A percentile compares a stretch with the other conserved stretches of the same genome.
Conservation (phyloP, 2,888 invertebrate species). For the Melolontha melolontha region DNA sequence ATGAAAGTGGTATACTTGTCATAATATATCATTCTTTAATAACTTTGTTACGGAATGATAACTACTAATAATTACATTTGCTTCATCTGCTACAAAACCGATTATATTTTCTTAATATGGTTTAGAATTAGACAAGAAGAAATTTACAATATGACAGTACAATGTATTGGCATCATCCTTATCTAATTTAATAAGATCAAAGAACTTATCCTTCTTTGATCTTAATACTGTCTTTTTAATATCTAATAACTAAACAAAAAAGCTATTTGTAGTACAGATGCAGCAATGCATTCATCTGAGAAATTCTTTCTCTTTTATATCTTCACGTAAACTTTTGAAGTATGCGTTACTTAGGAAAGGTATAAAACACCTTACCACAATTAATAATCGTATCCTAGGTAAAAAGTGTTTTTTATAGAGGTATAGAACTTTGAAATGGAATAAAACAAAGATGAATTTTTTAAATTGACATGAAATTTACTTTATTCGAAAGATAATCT, state of each 20-base stretch:
- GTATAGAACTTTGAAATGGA: too few relatives aligned
- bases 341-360: too few relatives aligned
- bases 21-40: conserved; percentile 60
- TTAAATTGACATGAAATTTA: too few relatives aligned
- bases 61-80: conserved; percentile 55
- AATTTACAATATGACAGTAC: conserved; percentile 1
- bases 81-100: conserved; percentile 55
- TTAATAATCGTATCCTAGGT: too few relatives aligned
- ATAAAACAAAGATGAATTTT: too few relatives aligned
- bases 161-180: conserved; percentile 5
- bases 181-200: neutral
- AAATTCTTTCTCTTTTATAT: neutral
- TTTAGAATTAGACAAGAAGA: conserved; percentile 1
- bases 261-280: neutral
- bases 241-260: conserved; percentile 3
- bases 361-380: too few relatives aligned
- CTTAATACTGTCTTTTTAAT: neutral
- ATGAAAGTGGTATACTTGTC: too few relatives aligned
- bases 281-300: conserved; percentile 1
- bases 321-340: too few relatives aligned
- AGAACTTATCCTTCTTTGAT: too few relatives aligned
- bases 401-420: too few relatives aligned
- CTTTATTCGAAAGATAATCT: too few relatives aligned
- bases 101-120: conserved; percentile 46
- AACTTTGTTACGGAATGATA: conserved; percentile 46